Percentiles rank a stretch among this genome's conserved stretches.
Conservation (phyloP, 2,888 invertebrate species). For the Oxyteleia sp. region DNA sequence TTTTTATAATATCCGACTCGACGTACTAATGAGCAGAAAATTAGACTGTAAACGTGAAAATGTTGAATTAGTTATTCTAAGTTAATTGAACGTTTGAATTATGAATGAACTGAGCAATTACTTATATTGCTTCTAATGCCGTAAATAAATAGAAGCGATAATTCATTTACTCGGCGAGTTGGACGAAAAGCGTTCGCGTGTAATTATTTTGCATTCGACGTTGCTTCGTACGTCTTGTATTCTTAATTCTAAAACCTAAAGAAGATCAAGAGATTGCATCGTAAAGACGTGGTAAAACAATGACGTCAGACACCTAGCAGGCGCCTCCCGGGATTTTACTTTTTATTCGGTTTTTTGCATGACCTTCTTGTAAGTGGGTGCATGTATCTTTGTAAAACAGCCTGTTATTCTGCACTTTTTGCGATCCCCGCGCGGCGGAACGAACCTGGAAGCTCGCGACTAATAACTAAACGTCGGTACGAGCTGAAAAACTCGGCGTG, state of each 20-base stretch:
- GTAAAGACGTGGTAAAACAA: slow-evolving; percentile 42
- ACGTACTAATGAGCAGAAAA: slow-evolving; percentile 49
- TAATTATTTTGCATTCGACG: slow-evolving; percentile 8
- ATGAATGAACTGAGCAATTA: slow-evolving; percentile 42
- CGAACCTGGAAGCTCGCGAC: slow-evolving; percentile 56
- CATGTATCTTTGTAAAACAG: slow-evolving; percentile 78
- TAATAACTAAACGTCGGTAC: slow-evolving; percentile 38
- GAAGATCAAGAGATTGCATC: slow-evolving; percentile 50
- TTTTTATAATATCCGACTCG: slow-evolving; percentile 29
- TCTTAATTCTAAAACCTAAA: slow-evolving; percentile 8
- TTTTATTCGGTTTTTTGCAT: slow-evolving; percentile 70
- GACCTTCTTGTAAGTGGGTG: slow-evolving; percentile 78
- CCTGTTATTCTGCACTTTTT: slow-evolving; percentile 79
- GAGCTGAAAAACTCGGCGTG: slow-evolving; percentile 14
- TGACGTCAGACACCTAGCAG: slow-evolving; percentile 70
- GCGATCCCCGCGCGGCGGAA: slow-evolving; percentile 47
- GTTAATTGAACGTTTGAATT: slow-evolving; percentile 54
- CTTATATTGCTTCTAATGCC: slow-evolving; percentile 25
- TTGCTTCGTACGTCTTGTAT: background rate
- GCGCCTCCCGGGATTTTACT: slow-evolving; percentile 78
- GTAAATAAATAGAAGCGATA: slow-evolving; percentile 10
- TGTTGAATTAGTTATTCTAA: slow-evolving; percentile 42
- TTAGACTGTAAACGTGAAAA: slow-evolving; percentile 41
- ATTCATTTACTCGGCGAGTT: background rate
- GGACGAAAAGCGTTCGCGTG: background rate